A percentile compares a stretch with the other conserved stretches of the same genome.
Evolutionary conservation across 2,113 vertebrate genomes (phyloP).

Genomic region (Leucoraja erinaceus): DNA sequence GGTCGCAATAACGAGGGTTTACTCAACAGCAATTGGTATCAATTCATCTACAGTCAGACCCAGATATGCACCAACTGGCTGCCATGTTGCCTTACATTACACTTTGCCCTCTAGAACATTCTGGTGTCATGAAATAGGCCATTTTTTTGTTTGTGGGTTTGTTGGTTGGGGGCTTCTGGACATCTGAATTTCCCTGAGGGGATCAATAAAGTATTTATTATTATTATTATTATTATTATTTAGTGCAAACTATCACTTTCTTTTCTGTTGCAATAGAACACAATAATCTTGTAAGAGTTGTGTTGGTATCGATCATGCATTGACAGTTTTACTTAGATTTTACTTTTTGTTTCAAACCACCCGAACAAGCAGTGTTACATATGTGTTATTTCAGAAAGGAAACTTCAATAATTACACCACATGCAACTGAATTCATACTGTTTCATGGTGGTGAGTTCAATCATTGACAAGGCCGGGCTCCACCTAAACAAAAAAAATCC

Average conservation of each 20-base stretch:
- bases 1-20: too few species aligned
- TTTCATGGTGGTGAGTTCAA: neutral
- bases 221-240: too few species aligned
- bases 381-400: neutral
- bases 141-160: too few species aligned
- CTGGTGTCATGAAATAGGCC: neutral
- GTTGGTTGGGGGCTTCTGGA: too few species aligned
- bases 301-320: neutral
- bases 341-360: neutral
- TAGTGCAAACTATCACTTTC: neutral
- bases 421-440: neutral
- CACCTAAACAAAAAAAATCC: neutral
- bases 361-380: neutral
- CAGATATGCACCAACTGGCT: neutral
- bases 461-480: neutral
- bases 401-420: conserved; percentile 12
- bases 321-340: neutral
- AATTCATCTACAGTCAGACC: neutral
- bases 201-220: too few species aligned
- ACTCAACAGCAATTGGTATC: neutral
- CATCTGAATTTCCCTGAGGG: too few species aligned
- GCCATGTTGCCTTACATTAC: neutral
- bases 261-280: neutral
- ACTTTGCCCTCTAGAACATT: neutral
- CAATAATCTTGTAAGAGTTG: neutral